Evolutionary conservation across 2,888 invertebrate genomes (phyloP).

Genomic region (Tricholauxania praeusta): DNA sequence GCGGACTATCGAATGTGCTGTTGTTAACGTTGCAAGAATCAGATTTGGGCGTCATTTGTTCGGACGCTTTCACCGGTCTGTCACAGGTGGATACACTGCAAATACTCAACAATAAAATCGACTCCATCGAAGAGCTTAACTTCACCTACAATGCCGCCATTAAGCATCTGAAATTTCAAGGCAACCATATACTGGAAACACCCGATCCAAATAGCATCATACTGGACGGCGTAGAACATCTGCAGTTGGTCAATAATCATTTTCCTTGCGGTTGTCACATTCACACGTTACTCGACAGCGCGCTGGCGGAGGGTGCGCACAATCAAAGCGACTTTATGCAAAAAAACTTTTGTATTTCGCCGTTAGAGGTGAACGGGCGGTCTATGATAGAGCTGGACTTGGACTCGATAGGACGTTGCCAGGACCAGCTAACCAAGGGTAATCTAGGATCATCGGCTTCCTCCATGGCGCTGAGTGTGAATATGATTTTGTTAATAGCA

Average conservation of each 20-base stretch:
- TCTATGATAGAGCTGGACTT: constrained; percentile 78
- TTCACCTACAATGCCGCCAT: constrained; percentile 79
- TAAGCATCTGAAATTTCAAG: constrained; percentile 79
- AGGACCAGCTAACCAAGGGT: constrained; percentile 76
- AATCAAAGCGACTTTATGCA: constrained; percentile 75
- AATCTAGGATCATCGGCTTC: constrained; percentile 72
- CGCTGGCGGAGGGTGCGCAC: constrained; percentile 77
- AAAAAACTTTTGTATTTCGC: constrained; percentile 88
- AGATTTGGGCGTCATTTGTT: constrained; percentile 80
- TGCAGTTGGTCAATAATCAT: constrained; percentile 83
- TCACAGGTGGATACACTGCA: constrained; percentile 79
- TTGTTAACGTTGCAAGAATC: constrained; percentile 84
- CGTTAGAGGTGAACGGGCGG: constrained; percentile 84
- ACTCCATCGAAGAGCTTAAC: constrained; percentile 81
- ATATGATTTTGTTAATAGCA: constrained; percentile 60
- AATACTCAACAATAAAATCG: constrained; percentile 87
- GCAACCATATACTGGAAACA: constrained; percentile 85
- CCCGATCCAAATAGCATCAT: constrained; percentile 77
- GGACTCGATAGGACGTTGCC: constrained; percentile 76
- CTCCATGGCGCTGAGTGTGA: constrained; percentile 60
- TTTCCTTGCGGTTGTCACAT: constrained; percentile 90
- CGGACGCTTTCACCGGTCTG: constrained; percentile 83
- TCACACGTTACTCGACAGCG: constrained; percentile 81
- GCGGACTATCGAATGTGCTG: constrained; percentile 81
- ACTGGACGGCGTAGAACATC: constrained; percentile 78